phyloP scores from a whole-genome alignment of 2,797 vertebrate genomes.

The Poeciliopsis presidionis region DNA sequence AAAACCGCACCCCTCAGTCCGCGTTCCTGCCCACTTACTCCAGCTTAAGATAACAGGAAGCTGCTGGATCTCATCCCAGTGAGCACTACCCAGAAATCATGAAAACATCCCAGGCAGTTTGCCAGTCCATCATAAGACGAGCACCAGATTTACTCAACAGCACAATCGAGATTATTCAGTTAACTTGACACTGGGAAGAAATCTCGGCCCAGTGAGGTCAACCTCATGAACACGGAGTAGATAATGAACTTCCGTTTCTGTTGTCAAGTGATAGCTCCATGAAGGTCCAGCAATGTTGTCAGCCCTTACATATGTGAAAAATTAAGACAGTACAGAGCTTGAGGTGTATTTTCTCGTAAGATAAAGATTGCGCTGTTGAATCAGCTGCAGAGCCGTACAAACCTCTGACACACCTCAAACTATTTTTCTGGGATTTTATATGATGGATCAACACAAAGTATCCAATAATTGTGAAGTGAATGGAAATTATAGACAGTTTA shows the following conservation, averaged over 20 bases:
- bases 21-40: not conserved
- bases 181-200: slow-evolving; percentile 5
- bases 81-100: slow-evolving; percentile 5
- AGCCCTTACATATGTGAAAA: not conserved
- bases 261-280: slow-evolving; percentile 1
- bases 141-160: slow-evolving; percentile 22
- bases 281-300: not conserved
- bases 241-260: not conserved
- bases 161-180: slow-evolving; percentile 17
- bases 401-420: not conserved
- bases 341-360: not conserved
- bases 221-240: not conserved
- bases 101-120: slow-evolving; percentile 7
- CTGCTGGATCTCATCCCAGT: slow-evolving; percentile 12
- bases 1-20: not conserved
- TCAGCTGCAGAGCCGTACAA: not conserved
- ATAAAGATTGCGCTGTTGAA: not conserved
- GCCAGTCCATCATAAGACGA: slow-evolving; percentile 33
- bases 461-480: not conserved
- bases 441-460: not conserved
- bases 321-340: not conserved
- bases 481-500: not conserved
- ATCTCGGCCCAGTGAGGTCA: slow-evolving; percentile 8
- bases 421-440: not conserved
- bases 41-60: slow-evolving; percentile 5